phyloP scores from a whole-genome alignment of 2,888 invertebrate species.

The Venusia cambrica region DNA sequence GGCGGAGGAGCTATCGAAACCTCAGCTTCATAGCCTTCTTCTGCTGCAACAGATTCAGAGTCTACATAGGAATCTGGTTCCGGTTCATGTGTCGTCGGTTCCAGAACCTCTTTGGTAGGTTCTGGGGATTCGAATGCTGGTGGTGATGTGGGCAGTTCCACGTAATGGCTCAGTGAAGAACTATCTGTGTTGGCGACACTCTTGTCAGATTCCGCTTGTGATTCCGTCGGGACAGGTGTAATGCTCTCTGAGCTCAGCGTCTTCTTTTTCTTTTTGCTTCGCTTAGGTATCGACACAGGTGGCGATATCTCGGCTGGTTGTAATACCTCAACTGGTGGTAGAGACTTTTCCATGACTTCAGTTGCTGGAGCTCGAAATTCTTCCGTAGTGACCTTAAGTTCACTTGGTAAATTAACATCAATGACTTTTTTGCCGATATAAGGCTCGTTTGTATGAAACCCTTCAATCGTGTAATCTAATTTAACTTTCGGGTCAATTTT shows the following conservation, averaged over 20 bases:
- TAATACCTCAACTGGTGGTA: constrained; percentile 38
- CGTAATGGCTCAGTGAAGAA: constrained; percentile 67
- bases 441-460: constrained; percentile 44
- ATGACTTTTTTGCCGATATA: constrained; percentile 61
- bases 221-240: constrained; percentile 46
- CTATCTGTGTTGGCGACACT: constrained; percentile 62
- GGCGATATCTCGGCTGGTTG: constrained; percentile 31
- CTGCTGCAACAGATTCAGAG: constrained; percentile 69
- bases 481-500: constrained; percentile 54
- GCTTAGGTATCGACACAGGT: constrained; percentile 56
- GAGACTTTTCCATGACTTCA: constrained; percentile 58
- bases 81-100: constrained; percentile 34
- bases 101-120: constrained; percentile 45
- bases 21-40: constrained; percentile 88
- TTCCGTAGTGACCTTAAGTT: constrained; percentile 48
- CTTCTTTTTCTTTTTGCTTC: constrained; percentile 84
- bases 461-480: constrained; percentile 58
- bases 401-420: constrained; percentile 54
- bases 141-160: constrained; percentile 69
- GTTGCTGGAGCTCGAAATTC: constrained; percentile 32
- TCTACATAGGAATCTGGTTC: constrained; percentile 71
- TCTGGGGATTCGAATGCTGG: constrained; percentile 71
- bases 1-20: constrained; percentile 69
- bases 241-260: constrained; percentile 62
- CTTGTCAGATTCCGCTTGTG: constrained; percentile 53